These are phyloP conservation scores for Oxyruncus cristatus DNA, from an alignment of 2,113 vertebrate species.

Conservation along the genomic window DNA sequence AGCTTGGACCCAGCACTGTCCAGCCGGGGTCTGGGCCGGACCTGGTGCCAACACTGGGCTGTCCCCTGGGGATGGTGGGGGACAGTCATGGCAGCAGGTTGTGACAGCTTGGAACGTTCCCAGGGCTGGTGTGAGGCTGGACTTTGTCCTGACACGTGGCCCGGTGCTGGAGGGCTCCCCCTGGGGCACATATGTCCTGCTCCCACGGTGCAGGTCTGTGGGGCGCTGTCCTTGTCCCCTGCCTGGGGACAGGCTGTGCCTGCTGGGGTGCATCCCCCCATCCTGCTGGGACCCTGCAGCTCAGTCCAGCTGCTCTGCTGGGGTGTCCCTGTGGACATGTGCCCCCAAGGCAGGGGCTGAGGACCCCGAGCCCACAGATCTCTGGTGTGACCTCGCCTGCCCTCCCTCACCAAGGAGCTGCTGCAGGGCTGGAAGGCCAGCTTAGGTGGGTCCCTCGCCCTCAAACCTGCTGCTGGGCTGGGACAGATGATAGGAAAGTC, in stretches of 20 bases:
- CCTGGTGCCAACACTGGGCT: rapidly evolving
- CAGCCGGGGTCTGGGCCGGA: rapidly evolving
- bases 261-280: rapidly evolving
- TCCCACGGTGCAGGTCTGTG: rapidly evolving
- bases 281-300: neutral
- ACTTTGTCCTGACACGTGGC: neutral
- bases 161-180: neutral
- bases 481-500: neutral
- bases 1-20: neutral
- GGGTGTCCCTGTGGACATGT: no score
- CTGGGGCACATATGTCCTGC: rapidly evolving
- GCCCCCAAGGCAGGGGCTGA: no score
- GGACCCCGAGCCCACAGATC: rapidly evolving
- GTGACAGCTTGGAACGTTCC: neutral
- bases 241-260: neutral
- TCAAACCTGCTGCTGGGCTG: neutral
- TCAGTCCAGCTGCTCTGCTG: neutral
- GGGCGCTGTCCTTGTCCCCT: neutral
- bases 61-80: rapidly evolving
- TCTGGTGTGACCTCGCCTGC: rapidly evolving
- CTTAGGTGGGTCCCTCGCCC: rapidly evolving
- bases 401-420: neutral
- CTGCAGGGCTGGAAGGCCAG: neutral
- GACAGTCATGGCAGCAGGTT: neutral
- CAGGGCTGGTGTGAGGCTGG: rapidly evolving